phyloP scores from a whole-genome alignment of 2,797 vertebrate genomes.

The Euthynnus affinis region DNA sequence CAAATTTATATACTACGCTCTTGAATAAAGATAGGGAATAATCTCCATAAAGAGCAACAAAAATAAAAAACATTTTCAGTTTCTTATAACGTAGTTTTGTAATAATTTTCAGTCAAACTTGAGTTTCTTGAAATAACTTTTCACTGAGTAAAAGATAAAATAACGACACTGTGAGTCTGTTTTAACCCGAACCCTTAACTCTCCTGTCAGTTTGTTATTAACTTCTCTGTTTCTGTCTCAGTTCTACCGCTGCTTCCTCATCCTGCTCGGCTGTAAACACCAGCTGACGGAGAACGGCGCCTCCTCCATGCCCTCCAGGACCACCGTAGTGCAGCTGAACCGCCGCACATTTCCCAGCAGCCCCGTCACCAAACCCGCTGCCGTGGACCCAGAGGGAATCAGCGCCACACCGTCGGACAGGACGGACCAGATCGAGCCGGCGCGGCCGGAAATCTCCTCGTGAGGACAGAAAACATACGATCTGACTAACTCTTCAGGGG shows the following conservation, averaged over 20 bases:
- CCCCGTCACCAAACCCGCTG: not conserved
- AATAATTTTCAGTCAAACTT: no score
- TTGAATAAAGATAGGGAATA: no score
- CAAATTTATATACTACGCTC: no score
- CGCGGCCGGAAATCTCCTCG: not conserved
- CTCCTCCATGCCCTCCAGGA: constrained; percentile 69
- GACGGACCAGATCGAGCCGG: not conserved
- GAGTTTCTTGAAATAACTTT: no score
- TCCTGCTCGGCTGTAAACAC: constrained; percentile 78
- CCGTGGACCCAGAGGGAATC: constrained; percentile 25
- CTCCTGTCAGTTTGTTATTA: no score
- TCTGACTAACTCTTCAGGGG: not conserved
- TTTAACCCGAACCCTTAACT: no score
- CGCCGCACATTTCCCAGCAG: constrained; percentile 27
- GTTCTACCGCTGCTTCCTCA: constrained; percentile 87
- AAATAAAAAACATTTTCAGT: no score
- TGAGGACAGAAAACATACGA: no score
- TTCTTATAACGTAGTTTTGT: no score
- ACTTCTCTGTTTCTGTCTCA: not conserved
- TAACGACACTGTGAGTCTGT: no score
- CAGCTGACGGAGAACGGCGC: constrained; percentile 56
- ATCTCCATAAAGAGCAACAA: no score
- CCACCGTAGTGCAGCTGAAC: constrained; percentile 73
- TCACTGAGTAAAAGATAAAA: no score
- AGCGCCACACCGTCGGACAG: constrained; percentile 16